phyloP scores from a whole-genome alignment of 2,888 invertebrate species.

The Deilephila porcellus region DNA sequence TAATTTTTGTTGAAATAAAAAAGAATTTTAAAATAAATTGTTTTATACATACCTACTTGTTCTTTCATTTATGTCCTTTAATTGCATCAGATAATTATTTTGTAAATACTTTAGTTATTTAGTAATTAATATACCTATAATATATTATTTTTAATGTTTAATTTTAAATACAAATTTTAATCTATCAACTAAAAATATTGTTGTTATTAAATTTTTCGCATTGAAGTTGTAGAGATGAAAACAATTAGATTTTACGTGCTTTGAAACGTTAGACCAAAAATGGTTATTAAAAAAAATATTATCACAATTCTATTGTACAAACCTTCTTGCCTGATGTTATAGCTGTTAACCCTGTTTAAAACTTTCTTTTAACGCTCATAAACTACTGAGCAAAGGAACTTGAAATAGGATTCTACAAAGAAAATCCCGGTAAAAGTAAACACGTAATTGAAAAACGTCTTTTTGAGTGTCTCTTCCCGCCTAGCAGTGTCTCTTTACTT shows the following conservation, averaged over 20 bases:
- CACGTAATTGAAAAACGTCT: constrained; percentile 3
- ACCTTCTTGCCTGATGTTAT: not conserved
- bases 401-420: not conserved
- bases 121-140: too few species aligned
- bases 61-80: not conserved
- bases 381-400: not conserved
- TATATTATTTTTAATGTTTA: too few species aligned
- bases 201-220: not conserved
- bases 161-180: too few species aligned
- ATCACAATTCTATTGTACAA: not conserved
- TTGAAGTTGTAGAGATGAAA: not conserved
- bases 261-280: not conserved
- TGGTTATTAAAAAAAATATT: not conserved
- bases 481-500: not conserved
- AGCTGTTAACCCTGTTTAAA: not conserved
- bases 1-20: constrained; percentile 29
- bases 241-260: not conserved
- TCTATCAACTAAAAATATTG: too few species aligned
- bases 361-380: too few species aligned
- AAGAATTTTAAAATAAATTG: constrained; percentile 1
- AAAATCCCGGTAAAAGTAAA: not conserved
- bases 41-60: not conserved
- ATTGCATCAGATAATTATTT: not conserved
- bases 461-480: not conserved
- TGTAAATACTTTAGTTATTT: not conserved